Conservation (phyloP, 1,140 invertebrate species). For the Brachionus paranguensis region DNA sequence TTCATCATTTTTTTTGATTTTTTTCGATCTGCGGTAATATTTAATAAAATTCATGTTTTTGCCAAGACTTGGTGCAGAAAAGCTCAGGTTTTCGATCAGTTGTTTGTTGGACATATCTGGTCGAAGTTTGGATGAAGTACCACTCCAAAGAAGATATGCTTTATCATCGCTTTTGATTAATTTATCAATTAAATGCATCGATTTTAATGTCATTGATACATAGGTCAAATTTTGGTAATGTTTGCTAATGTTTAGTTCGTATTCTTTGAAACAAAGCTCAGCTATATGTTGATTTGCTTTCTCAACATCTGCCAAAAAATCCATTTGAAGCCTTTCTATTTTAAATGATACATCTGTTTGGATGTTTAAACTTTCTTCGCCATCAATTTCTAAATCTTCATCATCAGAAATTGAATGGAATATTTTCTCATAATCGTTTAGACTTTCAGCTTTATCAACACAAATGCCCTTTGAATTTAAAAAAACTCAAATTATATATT, state of each 20-base stretch:
- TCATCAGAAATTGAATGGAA: neutral
- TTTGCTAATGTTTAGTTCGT: constrained; percentile 40
- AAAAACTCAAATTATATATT: neutral
- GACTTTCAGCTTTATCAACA: neutral
- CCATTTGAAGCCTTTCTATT: constrained; percentile 2
- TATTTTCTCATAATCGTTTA: neutral
- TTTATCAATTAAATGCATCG: neutral
- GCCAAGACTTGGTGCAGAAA: constrained; percentile 6
- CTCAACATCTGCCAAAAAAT: constrained; percentile 20
- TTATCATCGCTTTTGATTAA: neutral
- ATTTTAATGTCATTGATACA: constrained; percentile 1
- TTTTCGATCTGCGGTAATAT: constrained; percentile 14
- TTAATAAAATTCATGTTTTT: constrained; percentile 6
- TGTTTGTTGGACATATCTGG: neutral
- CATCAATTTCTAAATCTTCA: neutral
- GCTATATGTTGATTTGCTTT: neutral
- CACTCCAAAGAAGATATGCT: constrained; percentile 16
- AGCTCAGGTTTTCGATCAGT: neutral
- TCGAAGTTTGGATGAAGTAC: neutral
- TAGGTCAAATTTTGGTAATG: neutral
- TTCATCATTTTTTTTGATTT: neutral
- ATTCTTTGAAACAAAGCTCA: constrained; percentile 64
- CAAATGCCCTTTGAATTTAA: neutral
- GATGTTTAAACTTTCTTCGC: neutral
- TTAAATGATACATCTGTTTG: neutral